Percentiles rank a stretch among this genome's conserved stretches.
Evolutionary conservation across 2,113 vertebrate genomes (phyloP).

Genomic region (Hemichromis elongatus): DNA sequence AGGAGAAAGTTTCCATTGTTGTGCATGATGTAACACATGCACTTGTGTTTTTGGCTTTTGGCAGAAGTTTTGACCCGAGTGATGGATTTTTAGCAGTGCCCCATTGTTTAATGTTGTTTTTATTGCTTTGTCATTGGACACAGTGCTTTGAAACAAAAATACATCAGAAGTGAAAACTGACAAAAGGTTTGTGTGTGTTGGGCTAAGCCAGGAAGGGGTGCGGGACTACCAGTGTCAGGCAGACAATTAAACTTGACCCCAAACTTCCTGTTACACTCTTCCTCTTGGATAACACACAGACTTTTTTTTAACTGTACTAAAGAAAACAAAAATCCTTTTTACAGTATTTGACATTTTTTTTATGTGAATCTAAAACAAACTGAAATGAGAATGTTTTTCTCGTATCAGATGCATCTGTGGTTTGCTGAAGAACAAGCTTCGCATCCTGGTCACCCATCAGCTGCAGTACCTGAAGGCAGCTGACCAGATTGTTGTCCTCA

Average conservation of each 20-base stretch:
- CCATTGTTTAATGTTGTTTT: background rate
- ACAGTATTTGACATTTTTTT: background rate
- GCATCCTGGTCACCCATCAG: conserved; percentile 93
- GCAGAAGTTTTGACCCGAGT: background rate
- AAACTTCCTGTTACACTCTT: conserved; percentile 14
- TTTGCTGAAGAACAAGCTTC: conserved; percentile 83
- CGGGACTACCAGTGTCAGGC: background rate
- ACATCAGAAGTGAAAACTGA: background rate
- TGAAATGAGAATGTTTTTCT: background rate
- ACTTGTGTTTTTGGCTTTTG: background rate
- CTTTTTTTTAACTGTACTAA: background rate
- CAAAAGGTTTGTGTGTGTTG: background rate
- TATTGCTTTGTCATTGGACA: background rate
- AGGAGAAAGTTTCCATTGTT: background rate
- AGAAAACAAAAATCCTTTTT: background rate
- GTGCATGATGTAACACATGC: background rate
- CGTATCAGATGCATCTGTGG: conserved; percentile 87
- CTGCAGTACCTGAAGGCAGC: conserved; percentile 89
- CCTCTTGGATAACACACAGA: background rate
- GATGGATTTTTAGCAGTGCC: background rate
- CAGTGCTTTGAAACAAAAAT: background rate
- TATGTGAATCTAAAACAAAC: background rate
- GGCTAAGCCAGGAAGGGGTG: conserved; percentile 32
- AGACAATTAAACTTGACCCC: background rate
- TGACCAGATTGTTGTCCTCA: conserved; percentile 88